phyloP scores from a whole-genome alignment of 2,797 vertebrate genomes.

The Chromis chromis region DNA sequence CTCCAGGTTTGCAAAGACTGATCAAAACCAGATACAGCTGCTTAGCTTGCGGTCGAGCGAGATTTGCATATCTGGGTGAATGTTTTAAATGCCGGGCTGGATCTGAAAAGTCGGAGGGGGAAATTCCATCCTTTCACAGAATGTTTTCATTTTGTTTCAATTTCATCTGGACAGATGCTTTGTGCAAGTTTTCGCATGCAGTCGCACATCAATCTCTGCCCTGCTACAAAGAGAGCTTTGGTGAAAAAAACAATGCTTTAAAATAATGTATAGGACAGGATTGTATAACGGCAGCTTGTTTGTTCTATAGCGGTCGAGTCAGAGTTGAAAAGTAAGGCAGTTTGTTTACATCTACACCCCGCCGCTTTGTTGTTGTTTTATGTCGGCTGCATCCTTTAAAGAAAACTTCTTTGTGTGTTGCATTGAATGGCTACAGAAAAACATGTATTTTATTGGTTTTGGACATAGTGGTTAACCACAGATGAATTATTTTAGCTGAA shows the following conservation, averaged over 20 bases:
- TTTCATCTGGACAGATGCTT: slow-evolving; percentile 47
- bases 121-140: slow-evolving; percentile 52
- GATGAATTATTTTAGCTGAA: neutral
- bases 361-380: slow-evolving; percentile 16
- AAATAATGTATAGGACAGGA: slow-evolving; percentile 22
- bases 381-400: neutral
- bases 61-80: slow-evolving; percentile 62
- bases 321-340: slow-evolving; percentile 22
- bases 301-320: slow-evolving; percentile 4
- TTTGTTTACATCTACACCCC: slow-evolving; percentile 11
- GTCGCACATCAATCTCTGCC: slow-evolving; percentile 52
- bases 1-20: slow-evolving; percentile 31
- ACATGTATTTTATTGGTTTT: too few relatives aligned
- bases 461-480: too few relatives aligned
- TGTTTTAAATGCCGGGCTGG: slow-evolving; percentile 40
- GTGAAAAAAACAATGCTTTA: slow-evolving; percentile 49
- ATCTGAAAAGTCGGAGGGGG: slow-evolving; percentile 8
- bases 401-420: neutral
- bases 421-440: too few relatives aligned
- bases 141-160: slow-evolving; percentile 63
- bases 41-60: slow-evolving; percentile 14
- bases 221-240: slow-evolving; percentile 41
- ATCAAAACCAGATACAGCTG: slow-evolving; percentile 56
- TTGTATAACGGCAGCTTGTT: slow-evolving; percentile 39
- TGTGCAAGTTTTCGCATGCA: slow-evolving; percentile 24